phyloP scores from a whole-genome alignment of 2,888 invertebrate genomes.

The Synanthedon andrenaeformis region DNA sequence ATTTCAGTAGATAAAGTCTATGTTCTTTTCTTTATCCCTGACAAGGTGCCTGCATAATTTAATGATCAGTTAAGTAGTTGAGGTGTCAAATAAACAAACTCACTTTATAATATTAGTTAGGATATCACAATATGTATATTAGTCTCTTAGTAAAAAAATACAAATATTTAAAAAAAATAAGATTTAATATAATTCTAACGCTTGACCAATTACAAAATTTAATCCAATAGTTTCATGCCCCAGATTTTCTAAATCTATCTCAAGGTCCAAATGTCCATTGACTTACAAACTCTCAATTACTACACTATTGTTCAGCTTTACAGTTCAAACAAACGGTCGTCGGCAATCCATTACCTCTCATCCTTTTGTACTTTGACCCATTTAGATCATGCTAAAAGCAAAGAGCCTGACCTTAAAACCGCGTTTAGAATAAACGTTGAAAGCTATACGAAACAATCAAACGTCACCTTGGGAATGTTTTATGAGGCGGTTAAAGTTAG shows the following conservation, averaged over 20 bases:
- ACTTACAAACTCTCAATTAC: background rate
- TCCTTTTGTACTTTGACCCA: slow-evolving; percentile 45
- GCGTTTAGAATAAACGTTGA: slow-evolving; percentile 24
- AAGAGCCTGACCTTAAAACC: slow-evolving; percentile 48
- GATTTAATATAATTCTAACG: too few relatives aligned
- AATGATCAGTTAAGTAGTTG: too few relatives aligned
- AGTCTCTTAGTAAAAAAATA: too few relatives aligned
- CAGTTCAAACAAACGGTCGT: background rate
- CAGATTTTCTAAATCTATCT: background rate
- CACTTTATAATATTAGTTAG: too few relatives aligned
- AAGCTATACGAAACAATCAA: slow-evolving; percentile 44
- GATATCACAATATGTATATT: too few relatives aligned
- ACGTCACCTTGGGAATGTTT: slow-evolving; percentile 52
- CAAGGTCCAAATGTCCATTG: background rate
- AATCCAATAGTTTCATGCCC: background rate
- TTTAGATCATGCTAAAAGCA: slow-evolving; percentile 45
- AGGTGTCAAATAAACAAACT: too few relatives aligned
- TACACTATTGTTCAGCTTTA: background rate
- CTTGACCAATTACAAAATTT: background rate
- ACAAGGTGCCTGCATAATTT: too few relatives aligned
- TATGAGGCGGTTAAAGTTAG: slow-evolving; percentile 45
- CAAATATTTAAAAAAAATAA: too few relatives aligned
- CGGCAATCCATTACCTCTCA: slow-evolving; percentile 10
- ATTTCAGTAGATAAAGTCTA: too few relatives aligned
- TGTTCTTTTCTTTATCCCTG: too few relatives aligned